Evolutionary conservation across 2,113 vertebrate species (phyloP).

Genomic region (Stomatorhinus ivindoensis): DNA sequence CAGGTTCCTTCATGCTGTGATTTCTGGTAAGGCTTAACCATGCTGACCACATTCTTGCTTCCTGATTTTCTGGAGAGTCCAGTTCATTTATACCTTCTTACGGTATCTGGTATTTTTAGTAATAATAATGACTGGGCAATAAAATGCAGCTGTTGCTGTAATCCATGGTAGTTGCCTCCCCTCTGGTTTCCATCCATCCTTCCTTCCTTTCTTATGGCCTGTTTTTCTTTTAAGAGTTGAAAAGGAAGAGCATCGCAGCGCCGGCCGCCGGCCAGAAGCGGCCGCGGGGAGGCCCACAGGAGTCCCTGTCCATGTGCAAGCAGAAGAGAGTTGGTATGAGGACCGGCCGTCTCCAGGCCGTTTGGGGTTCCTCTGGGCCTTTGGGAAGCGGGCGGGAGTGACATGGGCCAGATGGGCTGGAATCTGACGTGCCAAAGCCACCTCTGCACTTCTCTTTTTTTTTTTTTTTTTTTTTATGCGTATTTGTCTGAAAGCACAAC

Average conservation of each 20-base stretch:
- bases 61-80: background rate
- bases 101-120: background rate
- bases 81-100: background rate
- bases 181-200: background rate
- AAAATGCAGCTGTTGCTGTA: background rate
- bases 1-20: background rate
- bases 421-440: background rate
- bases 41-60: background rate
- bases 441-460: background rate
- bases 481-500: background rate
- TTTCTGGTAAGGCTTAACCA: background rate
- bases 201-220: background rate
- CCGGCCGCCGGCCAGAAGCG: background rate
- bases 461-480: background rate
- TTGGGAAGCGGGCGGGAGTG: background rate
- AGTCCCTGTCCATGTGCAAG: background rate
- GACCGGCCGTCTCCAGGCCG: background rate
- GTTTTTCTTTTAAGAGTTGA: background rate
- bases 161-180: background rate
- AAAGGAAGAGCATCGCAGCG: background rate
- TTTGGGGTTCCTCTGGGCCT: background rate
- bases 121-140: background rate
- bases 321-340: slow-evolving; percentile 14
- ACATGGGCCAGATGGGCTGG: background rate
- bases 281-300: background rate